Percentiles rank a stretch among this genome's conserved stretches.
phyloP scores from a whole-genome alignment of 2,797 vertebrate species.

The Malacoraja senta region DNA sequence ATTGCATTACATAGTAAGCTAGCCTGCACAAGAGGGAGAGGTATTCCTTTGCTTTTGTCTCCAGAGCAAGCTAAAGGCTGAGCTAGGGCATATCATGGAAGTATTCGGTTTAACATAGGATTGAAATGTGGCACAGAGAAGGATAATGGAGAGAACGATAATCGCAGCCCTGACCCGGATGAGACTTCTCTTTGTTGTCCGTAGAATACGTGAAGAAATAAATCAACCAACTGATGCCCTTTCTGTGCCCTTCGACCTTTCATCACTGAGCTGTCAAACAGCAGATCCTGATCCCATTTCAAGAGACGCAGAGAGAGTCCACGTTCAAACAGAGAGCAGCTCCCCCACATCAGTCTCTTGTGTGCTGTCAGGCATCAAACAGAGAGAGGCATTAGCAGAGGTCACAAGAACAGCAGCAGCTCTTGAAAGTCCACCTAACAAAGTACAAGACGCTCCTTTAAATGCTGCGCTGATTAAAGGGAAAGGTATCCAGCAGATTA shows the following conservation, averaged over 20 bases:
- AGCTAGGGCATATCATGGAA: background rate
- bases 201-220: background rate
- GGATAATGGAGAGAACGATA: background rate
- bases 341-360: constrained; percentile 18
- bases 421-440: background rate
- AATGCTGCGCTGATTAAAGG: constrained; percentile 14
- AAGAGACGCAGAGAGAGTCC: background rate
- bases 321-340: background rate
- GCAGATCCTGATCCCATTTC: background rate
- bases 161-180: background rate
- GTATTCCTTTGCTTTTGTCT: background rate
- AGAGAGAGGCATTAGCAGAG: constrained; percentile 34
- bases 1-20: background rate
- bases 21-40: background rate
- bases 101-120: background rate
- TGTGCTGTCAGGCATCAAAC: constrained; percentile 45
- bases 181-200: background rate
- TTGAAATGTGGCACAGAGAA: background rate
- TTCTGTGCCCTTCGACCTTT: background rate
- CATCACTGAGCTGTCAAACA: background rate
- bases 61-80: background rate
- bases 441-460: background rate
- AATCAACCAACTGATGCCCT: background rate
- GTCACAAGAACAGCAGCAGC: constrained; percentile 38
- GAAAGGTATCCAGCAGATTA: background rate